Percentiles rank a stretch among this genome's conserved stretches.
Conservation (phyloP, 2,888 invertebrate genomes). For the Drosophila nr. perissopoda region DNA sequence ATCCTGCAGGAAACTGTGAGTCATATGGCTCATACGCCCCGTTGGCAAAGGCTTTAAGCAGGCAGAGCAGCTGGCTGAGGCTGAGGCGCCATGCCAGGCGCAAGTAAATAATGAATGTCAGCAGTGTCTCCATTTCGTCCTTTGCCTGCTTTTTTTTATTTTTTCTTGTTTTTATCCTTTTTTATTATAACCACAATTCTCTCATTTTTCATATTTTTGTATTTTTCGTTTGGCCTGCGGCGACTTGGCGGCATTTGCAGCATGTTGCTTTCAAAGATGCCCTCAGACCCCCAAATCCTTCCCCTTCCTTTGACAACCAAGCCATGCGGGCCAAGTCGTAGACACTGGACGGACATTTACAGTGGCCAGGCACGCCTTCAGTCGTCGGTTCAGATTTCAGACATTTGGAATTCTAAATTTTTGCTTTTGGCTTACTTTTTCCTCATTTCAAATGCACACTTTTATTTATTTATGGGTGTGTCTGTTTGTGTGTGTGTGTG, state of each 20-base stretch:
- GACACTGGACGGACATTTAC: conserved; percentile 32
- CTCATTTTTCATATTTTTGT: conserved; percentile 35
- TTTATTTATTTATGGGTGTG: conserved; percentile 39
- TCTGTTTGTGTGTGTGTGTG: conserved; percentile 2
- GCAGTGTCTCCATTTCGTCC: conserved; percentile 36
- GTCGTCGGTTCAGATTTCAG: conserved; percentile 51
- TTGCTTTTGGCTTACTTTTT: conserved; percentile 14
- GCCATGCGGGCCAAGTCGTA: conserved; percentile 14
- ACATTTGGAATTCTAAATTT: conserved; percentile 32
- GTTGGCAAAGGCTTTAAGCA: conserved; percentile 43
- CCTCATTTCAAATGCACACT: conserved; percentile 49
- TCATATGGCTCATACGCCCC: conserved; percentile 66
- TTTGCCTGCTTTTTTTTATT: conserved; percentile 4
- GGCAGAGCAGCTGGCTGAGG: conserved; percentile 8
- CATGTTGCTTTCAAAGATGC: conserved; percentile 40
- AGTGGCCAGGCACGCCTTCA: conserved; percentile 28
- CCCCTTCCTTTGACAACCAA: background rate
- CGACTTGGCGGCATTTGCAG: conserved; percentile 53
- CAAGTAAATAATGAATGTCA: conserved; percentile 71
- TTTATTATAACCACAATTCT: conserved; percentile 43
- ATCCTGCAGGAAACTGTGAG: conserved; percentile 58
- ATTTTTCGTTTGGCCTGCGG: conserved; percentile 50
- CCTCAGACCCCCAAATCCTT: background rate
- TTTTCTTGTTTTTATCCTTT: conserved; percentile 5
- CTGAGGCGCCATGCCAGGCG: conserved; percentile 25